Percentiles rank a stretch among this genome's conserved stretches.
These are phyloP conservation scores for Miltochrista miniata DNA, from an alignment of 2,888 invertebrate species.

Conservation along the genomic window DNA sequence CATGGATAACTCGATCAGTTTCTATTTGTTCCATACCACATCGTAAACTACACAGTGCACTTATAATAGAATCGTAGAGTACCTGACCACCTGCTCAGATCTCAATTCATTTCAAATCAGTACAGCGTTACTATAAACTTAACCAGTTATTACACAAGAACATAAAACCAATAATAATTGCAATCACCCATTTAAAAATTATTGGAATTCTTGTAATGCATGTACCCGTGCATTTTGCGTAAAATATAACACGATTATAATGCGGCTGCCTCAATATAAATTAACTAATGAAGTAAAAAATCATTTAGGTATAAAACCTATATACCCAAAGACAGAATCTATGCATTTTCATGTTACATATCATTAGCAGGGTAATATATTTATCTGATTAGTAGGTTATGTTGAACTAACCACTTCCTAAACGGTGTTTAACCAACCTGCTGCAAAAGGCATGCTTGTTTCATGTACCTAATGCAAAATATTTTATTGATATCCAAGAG, in stretches of 20 bases:
- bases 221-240: no score
- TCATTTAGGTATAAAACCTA: not conserved
- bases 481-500: not conserved
- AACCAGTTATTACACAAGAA: no score
- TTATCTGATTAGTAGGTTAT: not conserved
- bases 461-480: not conserved
- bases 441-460: no score
- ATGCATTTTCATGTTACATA: slow-evolving; percentile 10
- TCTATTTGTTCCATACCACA: slow-evolving; percentile 38
- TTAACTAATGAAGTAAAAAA: not conserved
- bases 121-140: no score
- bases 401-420: slow-evolving; percentile 11
- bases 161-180: no score
- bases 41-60: no score
- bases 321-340: slow-evolving; percentile 4
- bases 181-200: no score
- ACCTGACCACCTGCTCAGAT: slow-evolving; percentile 9
- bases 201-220: no score
- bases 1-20: slow-evolving; percentile 55
- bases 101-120: no score
- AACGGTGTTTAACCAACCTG: slow-evolving; percentile 1
- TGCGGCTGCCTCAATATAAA: not conserved
- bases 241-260: not conserved
- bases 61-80: slow-evolving; percentile 26
- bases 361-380: slow-evolving; percentile 6